phyloP scores from a whole-genome alignment of 2,888 invertebrate genomes.

The Microchrysa polita region DNA sequence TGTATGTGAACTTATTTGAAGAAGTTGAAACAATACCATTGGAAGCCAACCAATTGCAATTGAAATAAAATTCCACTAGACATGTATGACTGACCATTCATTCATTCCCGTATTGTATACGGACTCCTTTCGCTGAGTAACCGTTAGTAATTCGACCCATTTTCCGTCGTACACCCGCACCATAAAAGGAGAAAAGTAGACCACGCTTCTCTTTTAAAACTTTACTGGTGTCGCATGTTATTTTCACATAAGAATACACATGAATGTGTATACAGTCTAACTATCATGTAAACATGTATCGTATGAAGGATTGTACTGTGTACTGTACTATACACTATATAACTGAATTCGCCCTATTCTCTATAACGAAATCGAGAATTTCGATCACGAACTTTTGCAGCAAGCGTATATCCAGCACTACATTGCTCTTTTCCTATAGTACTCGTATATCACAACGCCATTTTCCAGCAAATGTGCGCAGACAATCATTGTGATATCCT shows the following conservation, averaged over 20 bases:
- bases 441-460: background rate
- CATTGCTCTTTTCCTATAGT: slow-evolving; percentile 4
- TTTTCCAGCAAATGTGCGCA: slow-evolving; percentile 8
- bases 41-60: slow-evolving; percentile 29
- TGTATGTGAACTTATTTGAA: too few species aligned
- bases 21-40: too few species aligned
- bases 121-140: too few species aligned
- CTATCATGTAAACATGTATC: too few species aligned
- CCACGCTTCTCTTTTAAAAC: too few species aligned
- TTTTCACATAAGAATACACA: too few species aligned
- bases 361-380: slow-evolving; percentile 32
- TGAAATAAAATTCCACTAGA: slow-evolving; percentile 12
- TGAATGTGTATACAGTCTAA: too few species aligned
- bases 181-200: background rate
- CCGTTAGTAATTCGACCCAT: too few species aligned
- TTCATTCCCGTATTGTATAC: background rate
- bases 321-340: too few species aligned
- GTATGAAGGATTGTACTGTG: too few species aligned
- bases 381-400: slow-evolving; percentile 37
- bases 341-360: slow-evolving; percentile 2
- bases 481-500: slow-evolving; percentile 1
- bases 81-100: slow-evolving; percentile 21
- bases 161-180: background rate
- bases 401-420: too few species aligned
- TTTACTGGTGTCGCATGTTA: too few species aligned